Conservation (phyloP, 2,797 vertebrate genomes). For the Hoplostethus mediterraneus region DNA sequence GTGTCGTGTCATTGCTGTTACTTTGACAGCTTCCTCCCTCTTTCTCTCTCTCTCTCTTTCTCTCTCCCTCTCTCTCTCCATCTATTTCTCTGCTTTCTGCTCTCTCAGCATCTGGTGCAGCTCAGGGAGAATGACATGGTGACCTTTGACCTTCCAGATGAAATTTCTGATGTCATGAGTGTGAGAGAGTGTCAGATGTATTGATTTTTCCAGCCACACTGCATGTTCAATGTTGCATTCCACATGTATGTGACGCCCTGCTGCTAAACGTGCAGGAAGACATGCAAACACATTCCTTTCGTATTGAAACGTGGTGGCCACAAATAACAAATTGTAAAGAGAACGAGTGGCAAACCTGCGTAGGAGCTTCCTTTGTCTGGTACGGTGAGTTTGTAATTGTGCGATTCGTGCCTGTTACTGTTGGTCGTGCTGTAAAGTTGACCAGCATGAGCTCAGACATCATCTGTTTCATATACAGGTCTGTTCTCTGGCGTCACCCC, state of each 20-base stretch:
- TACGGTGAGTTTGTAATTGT: background rate
- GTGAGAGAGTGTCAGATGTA: constrained; percentile 45
- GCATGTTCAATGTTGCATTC: constrained; percentile 44
- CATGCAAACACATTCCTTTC: constrained; percentile 69
- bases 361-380: constrained; percentile 10
- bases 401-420: background rate
- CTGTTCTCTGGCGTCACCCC: constrained; percentile 11
- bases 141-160: constrained; percentile 67
- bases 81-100: background rate
- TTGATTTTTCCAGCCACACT: constrained; percentile 71
- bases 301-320: constrained; percentile 52
- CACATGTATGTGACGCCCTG: constrained; percentile 50
- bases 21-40: background rate
- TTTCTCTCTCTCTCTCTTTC: background rate
- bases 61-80: background rate
- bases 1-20: background rate
- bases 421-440: background rate
- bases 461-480: constrained; percentile 39
- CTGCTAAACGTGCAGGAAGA: constrained; percentile 51
- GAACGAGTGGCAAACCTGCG: constrained; percentile 32
- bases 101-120: constrained; percentile 63
- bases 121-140: constrained; percentile 46
- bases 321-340: constrained; percentile 62
- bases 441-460: constrained; percentile 5
- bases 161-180: constrained; percentile 58